phyloP scores from a whole-genome alignment of 2,797 vertebrate genomes.

The Myotis myotis region DNA sequence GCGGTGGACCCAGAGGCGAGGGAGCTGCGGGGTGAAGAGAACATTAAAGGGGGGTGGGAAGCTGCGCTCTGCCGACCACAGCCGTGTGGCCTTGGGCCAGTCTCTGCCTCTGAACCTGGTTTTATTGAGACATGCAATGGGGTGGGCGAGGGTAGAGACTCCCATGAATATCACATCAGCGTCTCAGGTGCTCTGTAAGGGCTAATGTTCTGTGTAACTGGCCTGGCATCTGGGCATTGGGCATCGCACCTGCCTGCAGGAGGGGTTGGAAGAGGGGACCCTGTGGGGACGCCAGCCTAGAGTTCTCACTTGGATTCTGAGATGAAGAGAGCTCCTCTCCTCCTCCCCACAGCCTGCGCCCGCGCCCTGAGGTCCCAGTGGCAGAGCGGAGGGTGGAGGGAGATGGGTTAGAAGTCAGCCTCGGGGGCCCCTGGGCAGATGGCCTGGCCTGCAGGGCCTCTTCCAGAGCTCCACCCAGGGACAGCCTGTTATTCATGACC shows the following conservation, averaged over 20 bases:
- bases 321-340: background rate
- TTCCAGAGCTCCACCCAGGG: fast-evolving
- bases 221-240: background rate
- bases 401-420: background rate
- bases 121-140: background rate
- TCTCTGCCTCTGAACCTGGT: background rate
- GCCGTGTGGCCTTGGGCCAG: background rate
- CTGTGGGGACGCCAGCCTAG: background rate
- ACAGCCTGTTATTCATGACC: background rate
- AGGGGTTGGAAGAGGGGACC: background rate
- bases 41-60: background rate
- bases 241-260: background rate
- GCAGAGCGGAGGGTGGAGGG: background rate
- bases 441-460: background rate
- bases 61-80: fast-evolving
- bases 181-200: background rate
- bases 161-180: background rate
- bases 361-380: background rate
- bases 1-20: background rate
- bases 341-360: background rate
- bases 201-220: fast-evolving
- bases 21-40: too few relatives aligned
- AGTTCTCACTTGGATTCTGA: background rate
- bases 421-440: background rate
- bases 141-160: background rate